phyloP scores from a whole-genome alignment of 2,888 invertebrate species.

The Volucella inflata region DNA sequence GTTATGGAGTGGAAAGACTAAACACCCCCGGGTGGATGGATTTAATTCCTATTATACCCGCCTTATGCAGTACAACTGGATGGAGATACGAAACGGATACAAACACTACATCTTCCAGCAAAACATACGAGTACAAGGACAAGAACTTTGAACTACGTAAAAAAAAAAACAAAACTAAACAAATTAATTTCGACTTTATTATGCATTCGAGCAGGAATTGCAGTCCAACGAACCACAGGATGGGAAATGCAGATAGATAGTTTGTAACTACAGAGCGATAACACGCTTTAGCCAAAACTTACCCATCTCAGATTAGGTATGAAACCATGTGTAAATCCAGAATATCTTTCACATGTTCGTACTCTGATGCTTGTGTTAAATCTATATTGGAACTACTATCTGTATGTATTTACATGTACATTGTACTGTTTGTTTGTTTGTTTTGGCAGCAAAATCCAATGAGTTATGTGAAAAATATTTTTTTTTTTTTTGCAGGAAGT shows the following conservation, averaged over 20 bases:
- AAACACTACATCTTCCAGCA: no score
- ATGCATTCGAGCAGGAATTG: conserved; percentile 59
- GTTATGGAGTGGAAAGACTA: not conserved
- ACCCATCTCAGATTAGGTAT: not conserved
- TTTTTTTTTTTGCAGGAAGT: conserved; percentile 29
- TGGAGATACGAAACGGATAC: not conserved
- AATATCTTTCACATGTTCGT: not conserved
- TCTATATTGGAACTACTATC: not conserved
- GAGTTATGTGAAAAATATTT: conserved; percentile 63
- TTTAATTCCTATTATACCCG: conserved; percentile 29
- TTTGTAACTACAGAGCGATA: conserved; percentile 8
- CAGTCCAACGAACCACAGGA: conserved; percentile 23
- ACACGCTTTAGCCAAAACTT: conserved; percentile 20
- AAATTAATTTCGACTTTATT: conserved; percentile 69
- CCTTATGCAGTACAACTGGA: conserved; percentile 2
- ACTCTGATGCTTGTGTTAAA: not conserved
- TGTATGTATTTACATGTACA: conserved; percentile 17
- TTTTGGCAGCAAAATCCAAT: conserved; percentile 60
- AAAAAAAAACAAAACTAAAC: conserved; percentile 26
- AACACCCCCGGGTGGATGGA: conserved; percentile 12
- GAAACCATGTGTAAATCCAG: no score
- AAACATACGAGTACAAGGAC: no score
- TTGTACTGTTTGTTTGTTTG: conserved; percentile 32
- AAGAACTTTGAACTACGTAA: no score
- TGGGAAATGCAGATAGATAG: conserved; percentile 21